Evolutionary conservation across 2,113 vertebrate species (phyloP), one percentile per base, ranked within the genome.

Genomic region (Phalacrocorax brasilianus): DNA sequence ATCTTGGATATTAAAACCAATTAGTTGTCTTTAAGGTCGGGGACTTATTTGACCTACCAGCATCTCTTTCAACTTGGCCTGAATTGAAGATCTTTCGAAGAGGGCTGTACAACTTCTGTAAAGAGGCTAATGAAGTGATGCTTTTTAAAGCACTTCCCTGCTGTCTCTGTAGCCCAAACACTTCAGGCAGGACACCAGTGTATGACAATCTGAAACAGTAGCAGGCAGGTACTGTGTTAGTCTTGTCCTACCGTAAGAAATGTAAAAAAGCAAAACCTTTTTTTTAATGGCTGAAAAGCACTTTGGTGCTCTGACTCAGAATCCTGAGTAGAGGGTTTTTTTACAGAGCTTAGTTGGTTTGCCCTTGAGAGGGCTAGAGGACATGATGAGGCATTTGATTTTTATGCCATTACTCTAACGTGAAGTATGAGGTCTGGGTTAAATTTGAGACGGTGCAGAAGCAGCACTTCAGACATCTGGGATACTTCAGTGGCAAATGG

Each of bases 61-160:
- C 77, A 79, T 82, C 62, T 0, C 3, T 87, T 89, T 96, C 70
- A 82, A 28, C 70, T 94, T 95, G 96, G 80, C 96, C 92, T 87
- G 86, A 85, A 92, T 91, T 91, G 88, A 81, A 65, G 83, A 75
- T 93, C 89, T 91, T 75, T 63, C 90, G 67, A 63, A 81, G 52
- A 82, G 66, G 66, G 50, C 75, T 76, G 82, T 58, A 28, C 38
- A 59, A 78, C 27, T 85, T 70, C 1, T 45, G 62, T 88, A 75
- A 96, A 45, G 93, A 96, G 92, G 68, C 47, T 94, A 89, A 94
- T 84, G 67, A 78, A 89, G 70, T 79, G 92, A 70, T 87, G 83
- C 94, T 96, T 96, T 95, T 96, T 87, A 91, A 96, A 93, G 91
- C 38, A 38, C 80, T 95, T 97, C 86, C 70, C 88, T 77, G 67